phyloP scores from a whole-genome alignment of 2,888 invertebrate species.

The Euproctis similis region DNA sequence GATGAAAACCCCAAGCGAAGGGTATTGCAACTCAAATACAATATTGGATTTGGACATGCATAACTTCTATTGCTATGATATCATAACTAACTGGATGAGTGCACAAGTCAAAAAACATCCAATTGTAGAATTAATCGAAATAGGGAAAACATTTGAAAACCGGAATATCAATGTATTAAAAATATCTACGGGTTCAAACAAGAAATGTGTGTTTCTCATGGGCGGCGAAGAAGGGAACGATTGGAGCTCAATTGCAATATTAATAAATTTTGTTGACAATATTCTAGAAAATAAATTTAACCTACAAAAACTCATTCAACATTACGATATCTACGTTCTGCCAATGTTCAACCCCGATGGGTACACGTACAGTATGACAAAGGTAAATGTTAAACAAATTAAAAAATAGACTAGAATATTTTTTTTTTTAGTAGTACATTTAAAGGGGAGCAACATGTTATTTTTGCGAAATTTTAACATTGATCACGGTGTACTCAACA shows the following conservation, averaged over 20 bases:
- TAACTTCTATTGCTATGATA: constrained; percentile 3
- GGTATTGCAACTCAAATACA: neutral
- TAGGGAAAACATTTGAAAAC: constrained; percentile 44
- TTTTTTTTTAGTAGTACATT: no score
- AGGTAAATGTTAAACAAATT: no score
- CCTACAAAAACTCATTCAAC: constrained; percentile 16
- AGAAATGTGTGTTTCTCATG: constrained; percentile 43
- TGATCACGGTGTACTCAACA: no score
- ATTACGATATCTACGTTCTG: constrained; percentile 49
- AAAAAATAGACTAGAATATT: no score
- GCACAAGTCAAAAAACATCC: constrained; percentile 20
- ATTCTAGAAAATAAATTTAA: constrained; percentile 26
- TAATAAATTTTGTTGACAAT: constrained; percentile 37
- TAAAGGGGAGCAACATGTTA: no score
- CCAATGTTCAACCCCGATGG: constrained; percentile 66
- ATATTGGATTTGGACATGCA: neutral
- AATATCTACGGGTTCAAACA: constrained; percentile 30
- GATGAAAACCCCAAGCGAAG: no score
- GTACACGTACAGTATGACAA: constrained; percentile 40
- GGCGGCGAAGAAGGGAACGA: constrained; percentile 59
- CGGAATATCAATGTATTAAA: constrained; percentile 45
- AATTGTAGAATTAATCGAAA: constrained; percentile 31
- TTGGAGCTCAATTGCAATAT: constrained; percentile 48
- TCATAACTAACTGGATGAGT: constrained; percentile 28
- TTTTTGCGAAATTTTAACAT: no score